Conservation (phyloP, 2,888 invertebrate genomes). For the Dryobota labecula region DNA sequence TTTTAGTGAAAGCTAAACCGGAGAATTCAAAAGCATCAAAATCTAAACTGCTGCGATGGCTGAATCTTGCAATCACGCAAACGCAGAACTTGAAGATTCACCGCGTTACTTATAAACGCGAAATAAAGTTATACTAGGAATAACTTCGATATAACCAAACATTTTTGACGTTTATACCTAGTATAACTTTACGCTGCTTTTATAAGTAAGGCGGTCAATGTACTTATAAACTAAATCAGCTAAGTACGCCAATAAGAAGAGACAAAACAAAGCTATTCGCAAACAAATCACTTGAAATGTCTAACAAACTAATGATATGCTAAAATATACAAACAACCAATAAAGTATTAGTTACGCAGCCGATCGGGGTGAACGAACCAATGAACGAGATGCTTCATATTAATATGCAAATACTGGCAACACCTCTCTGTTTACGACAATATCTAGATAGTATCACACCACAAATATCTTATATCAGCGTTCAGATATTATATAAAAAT, state of each 20-base stretch:
- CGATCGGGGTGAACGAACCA: constrained; percentile 59
- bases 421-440: constrained; percentile 49
- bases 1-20: not conserved
- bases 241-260: constrained; percentile 3
- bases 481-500: not conserved
- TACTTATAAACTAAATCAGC: no score
- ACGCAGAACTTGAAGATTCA: no score
- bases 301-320: constrained; percentile 51
- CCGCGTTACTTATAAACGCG: no score
- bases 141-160: no score
- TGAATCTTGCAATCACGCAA: not conserved
- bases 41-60: not conserved
- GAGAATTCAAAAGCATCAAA: not conserved
- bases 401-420: constrained; percentile 57
- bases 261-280: constrained; percentile 13
- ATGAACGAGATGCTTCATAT: constrained; percentile 48
- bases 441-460: constrained; percentile 34
- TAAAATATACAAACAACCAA: constrained; percentile 57
- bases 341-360: constrained; percentile 50
- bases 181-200: no score
- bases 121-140: no score
- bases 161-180: no score
- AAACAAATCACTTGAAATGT: constrained; percentile 29
- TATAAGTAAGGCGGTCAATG: no score
- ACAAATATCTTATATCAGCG: constrained; percentile 13